A percentile compares a stretch with the other conserved stretches of the same genome.
phyloP scores from a whole-genome alignment of 2,113 vertebrate genomes.

The Noctilio leporinus region DNA sequence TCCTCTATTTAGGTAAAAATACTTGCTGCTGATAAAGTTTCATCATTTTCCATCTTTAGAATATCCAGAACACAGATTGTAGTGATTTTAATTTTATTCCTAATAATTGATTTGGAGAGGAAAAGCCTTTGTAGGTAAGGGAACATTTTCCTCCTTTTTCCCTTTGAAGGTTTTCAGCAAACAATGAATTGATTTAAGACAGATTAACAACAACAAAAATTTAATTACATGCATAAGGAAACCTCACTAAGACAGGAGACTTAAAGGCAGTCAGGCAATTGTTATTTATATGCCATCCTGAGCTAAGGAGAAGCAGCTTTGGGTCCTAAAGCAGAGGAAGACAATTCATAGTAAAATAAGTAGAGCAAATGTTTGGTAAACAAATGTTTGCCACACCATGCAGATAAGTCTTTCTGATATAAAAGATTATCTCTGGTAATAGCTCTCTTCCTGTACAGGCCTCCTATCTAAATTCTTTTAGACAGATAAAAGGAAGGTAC shows the following conservation, averaged over 20 bases:
- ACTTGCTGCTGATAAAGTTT: conserved; percentile 10
- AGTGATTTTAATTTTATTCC: conserved; percentile 32
- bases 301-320: neutral
- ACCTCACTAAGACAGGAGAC: neutral
- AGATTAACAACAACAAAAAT: neutral
- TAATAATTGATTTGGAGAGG: neutral
- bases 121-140: neutral
- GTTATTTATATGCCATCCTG: neutral
- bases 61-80: conserved; percentile 15
- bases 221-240: neutral
- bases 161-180: neutral
- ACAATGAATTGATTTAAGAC: neutral
- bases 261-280: neutral
- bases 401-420: neutral
- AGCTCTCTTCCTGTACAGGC: neutral
- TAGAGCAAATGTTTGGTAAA: neutral
- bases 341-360: neutral
- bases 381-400: neutral
- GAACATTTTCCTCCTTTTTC: neutral
- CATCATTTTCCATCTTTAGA: conserved; percentile 49
- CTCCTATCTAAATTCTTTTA: neutral
- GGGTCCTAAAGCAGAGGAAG: neutral
- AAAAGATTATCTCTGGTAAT: neutral
- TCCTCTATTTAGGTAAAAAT: neutral
- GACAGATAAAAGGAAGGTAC: neutral